These are phyloP conservation scores for Carpatolechia fugitivella DNA, from an alignment of 2,888 invertebrate genomes.

Conservation along the genomic window DNA sequence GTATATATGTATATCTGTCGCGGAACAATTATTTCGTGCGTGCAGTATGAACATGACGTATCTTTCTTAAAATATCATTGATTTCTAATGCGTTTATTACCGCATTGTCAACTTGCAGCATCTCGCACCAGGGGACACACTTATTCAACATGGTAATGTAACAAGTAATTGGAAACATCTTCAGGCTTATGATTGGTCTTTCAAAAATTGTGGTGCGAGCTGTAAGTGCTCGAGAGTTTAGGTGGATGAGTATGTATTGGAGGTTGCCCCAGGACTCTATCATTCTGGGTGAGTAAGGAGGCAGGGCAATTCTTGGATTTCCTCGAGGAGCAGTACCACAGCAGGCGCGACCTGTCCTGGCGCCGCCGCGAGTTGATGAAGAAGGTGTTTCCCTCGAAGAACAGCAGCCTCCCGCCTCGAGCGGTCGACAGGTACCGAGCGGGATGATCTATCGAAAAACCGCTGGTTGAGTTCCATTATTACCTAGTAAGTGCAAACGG, in stretches of 20 bases:
- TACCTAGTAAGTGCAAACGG: background rate
- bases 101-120: too few species aligned
- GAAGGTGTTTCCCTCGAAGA: slow-evolving; percentile 56
- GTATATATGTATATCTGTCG: too few species aligned
- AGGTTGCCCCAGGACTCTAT: slow-evolving; percentile 45
- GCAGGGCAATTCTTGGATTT: slow-evolving; percentile 54
- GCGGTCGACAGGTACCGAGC: slow-evolving; percentile 48
- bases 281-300: slow-evolving; percentile 48
- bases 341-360: slow-evolving; percentile 41
- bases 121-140: too few species aligned
- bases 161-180: too few species aligned
- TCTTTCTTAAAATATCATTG: too few species aligned
- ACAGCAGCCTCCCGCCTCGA: slow-evolving; percentile 50
- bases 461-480: background rate
- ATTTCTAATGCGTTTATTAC: too few species aligned
- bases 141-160: too few species aligned
- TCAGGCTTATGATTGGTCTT: too few species aligned
- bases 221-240: slow-evolving; percentile 37
- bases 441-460: slow-evolving; percentile 29
- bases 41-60: too few species aligned
- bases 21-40: too few species aligned
- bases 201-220: background rate
- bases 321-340: slow-evolving; percentile 61
- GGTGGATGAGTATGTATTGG: slow-evolving; percentile 56
- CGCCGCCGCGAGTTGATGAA: slow-evolving; percentile 53